These are phyloP conservation scores for Halisarca cf. caerulea DNA, from an alignment of 37 sponge, comb jelly and placozoan species.

Conservation along the genomic window DNA sequence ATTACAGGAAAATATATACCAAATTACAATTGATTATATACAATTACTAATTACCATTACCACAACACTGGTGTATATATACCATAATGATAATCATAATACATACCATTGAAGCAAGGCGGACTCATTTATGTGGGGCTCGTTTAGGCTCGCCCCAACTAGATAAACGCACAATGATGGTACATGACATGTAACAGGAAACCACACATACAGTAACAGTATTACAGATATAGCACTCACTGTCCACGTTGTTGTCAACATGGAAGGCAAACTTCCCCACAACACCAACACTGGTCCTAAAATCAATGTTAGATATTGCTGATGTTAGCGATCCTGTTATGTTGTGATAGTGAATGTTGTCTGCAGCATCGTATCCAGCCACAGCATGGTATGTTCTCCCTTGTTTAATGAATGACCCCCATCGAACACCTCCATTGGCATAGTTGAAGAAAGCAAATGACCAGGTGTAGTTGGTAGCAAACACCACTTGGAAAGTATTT, in stretches of 20 bases:
- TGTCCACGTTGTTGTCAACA: background rate
- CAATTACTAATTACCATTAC: too few relatives aligned
- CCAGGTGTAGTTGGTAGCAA: background rate
- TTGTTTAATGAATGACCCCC: background rate
- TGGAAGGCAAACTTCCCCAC: background rate
- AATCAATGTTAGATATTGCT: background rate
- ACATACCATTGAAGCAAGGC: too few relatives aligned
- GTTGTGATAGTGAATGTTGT: background rate
- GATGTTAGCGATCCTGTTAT: background rate
- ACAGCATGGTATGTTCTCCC: background rate
- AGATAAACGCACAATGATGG: too few relatives aligned
- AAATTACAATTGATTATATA: too few relatives aligned
- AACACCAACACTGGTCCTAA: background rate
- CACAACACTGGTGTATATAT: too few relatives aligned
- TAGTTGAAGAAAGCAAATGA: conserved; percentile 5
- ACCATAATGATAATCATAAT: too few relatives aligned
- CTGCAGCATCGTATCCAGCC: background rate
- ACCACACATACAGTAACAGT: too few relatives aligned
- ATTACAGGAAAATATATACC: too few relatives aligned
- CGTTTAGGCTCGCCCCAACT: too few relatives aligned
- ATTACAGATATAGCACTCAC: too few relatives aligned
- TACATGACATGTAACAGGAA: too few relatives aligned
- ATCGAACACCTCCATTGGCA: background rate
- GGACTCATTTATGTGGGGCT: too few relatives aligned
- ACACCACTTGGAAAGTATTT: background rate